A percentile compares a stretch with the other conserved stretches of the same genome.
These are phyloP conservation scores for Malachius bipustulatus DNA, from an alignment of 2,888 invertebrate genomes.

Conservation along the genomic window DNA sequence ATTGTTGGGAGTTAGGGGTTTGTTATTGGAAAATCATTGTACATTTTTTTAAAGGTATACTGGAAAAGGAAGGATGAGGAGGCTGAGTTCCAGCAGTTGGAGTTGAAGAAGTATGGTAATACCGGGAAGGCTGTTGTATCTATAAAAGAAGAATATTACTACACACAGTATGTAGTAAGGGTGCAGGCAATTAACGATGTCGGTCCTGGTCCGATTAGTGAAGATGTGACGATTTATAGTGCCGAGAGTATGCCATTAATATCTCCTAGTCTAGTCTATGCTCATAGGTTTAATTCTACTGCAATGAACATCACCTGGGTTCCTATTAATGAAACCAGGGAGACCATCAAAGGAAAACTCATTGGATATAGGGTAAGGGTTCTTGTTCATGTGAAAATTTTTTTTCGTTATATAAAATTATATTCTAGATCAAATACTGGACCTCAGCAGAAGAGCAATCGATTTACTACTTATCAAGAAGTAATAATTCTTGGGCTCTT, in stretches of 20 bases:
- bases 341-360: slow-evolving; percentile 75
- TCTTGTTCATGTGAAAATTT: no score
- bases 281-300: slow-evolving; percentile 79
- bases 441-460: slow-evolving; percentile 64
- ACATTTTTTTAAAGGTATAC: no score
- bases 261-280: slow-evolving; percentile 71
- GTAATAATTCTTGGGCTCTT: slow-evolving; percentile 72
- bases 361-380: slow-evolving; percentile 80
- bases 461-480: slow-evolving; percentile 75
- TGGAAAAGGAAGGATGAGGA: slow-evolving; percentile 67
- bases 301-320: slow-evolving; percentile 85
- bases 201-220: slow-evolving; percentile 74
- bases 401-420: slow-evolving; percentile 5
- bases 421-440: slow-evolving; percentile 76
- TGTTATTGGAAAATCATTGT: no score
- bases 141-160: slow-evolving; percentile 61
- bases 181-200: slow-evolving; percentile 67
- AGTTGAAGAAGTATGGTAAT: slow-evolving; percentile 63
- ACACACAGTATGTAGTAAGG: slow-evolving; percentile 73
- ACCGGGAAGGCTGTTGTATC: slow-evolving; percentile 67
- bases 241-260: slow-evolving; percentile 90
- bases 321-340: slow-evolving; percentile 73
- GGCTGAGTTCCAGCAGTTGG: slow-evolving; percentile 61
- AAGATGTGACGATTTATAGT: slow-evolving; percentile 61
- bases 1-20: no score